phyloP scores from a whole-genome alignment of 2,113 vertebrate species.

The Passer montanus region DNA sequence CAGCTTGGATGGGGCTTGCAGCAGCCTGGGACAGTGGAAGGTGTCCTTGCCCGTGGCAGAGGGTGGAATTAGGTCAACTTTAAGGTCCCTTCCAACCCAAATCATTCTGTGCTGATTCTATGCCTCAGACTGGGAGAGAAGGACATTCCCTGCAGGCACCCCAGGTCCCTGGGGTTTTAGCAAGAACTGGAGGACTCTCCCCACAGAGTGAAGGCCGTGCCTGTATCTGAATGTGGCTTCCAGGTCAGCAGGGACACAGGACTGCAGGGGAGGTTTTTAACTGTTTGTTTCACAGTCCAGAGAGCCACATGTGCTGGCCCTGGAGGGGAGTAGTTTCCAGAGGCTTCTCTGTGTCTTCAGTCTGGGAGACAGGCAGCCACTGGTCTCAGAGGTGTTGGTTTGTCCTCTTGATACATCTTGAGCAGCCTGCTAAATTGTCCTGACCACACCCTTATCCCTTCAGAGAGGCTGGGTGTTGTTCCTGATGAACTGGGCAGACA shows the following conservation, averaged over 20 bases:
- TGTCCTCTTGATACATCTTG: background rate
- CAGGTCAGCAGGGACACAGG: background rate
- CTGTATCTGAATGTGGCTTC: background rate
- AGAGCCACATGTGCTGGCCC: background rate
- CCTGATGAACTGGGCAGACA: background rate
- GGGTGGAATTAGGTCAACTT: background rate
- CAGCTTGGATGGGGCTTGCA: fast-evolving
- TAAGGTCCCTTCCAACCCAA: background rate
- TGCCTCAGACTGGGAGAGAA: background rate
- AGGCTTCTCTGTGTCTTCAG: background rate
- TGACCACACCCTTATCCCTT: background rate
- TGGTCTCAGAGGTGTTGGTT: background rate
- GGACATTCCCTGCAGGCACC: background rate
- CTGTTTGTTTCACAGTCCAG: background rate
- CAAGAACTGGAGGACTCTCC: background rate
- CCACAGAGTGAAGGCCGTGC: fast-evolving
- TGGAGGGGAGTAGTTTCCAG: background rate
- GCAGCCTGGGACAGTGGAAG: background rate
- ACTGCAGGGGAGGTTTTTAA: background rate
- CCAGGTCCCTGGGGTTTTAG: background rate
- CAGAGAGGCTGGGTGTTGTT: background rate
- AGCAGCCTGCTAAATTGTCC: background rate
- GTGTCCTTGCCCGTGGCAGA: background rate
- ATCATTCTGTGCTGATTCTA: background rate
- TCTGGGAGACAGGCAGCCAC: background rate